Evolutionary conservation across 2,797 vertebrate genomes (phyloP), one percentile per base, ranked within the genome.

Genomic region (Allenopithecus nigroviridis): DNA sequence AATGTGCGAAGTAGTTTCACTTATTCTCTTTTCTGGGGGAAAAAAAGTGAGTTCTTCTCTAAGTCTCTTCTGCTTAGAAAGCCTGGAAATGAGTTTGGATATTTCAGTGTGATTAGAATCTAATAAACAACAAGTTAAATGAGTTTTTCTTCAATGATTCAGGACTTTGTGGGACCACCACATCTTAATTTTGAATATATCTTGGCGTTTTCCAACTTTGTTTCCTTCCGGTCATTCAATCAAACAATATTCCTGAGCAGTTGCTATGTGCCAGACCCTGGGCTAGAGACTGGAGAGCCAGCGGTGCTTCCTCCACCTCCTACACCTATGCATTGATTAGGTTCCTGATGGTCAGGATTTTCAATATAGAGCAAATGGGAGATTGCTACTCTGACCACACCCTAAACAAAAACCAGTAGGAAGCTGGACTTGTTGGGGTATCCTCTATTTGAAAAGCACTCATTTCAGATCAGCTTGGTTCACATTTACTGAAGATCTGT

Each of bases 101-200:
- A 70, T 21, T 91, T 83, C 61, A 57, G 13, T 74, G 14, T 75
- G 68, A 83, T 86, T 91, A 89, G 48, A 70, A 84, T 95, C 70
- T 81, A 94, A 89, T 43, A 72, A 94, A 39, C 33, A 64, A 2
- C 84, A 4, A 72, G 16, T 50, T 26, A 43, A 94, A 30, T 28
- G 80, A 89, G 41, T 9, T 43, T 91, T 84, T 86, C 72, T 84
- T 91, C 24, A 12, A 39, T 33, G 46, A 84, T 33, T 89, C 17
- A 28, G 41, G 53, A 86, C 26, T 61, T 53, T n/a, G 36, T 55
- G 72, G 22, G 33, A 19, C 2, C 8, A 94, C 86, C 0, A 0
- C 50, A 36, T 55, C 53, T 33, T 89, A 28, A 64, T 41, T 89
- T 24, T 72, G 36, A 79, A 26, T 84, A 17, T 33, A 43, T 7